phyloP scores from a whole-genome alignment of 2,888 invertebrate genomes.

The Muscina levida region DNA sequence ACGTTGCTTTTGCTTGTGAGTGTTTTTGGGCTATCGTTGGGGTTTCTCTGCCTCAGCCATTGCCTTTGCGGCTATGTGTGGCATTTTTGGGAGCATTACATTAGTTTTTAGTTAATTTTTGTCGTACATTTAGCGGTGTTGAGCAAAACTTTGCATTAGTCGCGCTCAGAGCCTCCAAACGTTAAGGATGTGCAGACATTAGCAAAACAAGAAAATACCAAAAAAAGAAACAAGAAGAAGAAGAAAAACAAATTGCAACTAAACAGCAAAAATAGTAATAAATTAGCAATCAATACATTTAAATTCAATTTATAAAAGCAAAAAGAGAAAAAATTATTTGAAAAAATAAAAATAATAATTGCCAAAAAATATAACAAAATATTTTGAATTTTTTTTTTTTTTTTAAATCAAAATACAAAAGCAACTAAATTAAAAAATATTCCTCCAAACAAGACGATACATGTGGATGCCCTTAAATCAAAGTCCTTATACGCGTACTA shows the following conservation, averaged over 20 bases:
- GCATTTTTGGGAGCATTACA: constrained; percentile 68
- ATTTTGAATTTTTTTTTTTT: too few species aligned
- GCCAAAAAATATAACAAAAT: too few species aligned
- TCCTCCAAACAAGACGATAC: too few species aligned
- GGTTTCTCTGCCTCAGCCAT: constrained; percentile 39
- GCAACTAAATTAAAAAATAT: constrained; percentile 11
- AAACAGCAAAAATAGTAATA: background rate
- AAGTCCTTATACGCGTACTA: too few species aligned
- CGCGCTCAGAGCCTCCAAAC: constrained; percentile 75
- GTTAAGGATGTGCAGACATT: constrained; percentile 67
- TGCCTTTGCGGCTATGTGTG: constrained; percentile 40
- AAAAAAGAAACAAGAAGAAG: constrained; percentile 23
- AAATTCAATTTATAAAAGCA: background rate
- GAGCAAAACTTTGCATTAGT: constrained; percentile 73
- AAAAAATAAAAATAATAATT: constrained; percentile 18
- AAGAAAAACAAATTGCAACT: background rate
- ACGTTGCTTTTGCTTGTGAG: background rate
- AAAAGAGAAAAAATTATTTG: constrained; percentile 28
- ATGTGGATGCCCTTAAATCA: too few species aligned
- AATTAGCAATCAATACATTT: constrained; percentile 26
- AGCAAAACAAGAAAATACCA: constrained; percentile 29
- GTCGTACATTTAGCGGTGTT: constrained; percentile 70
- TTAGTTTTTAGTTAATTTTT: constrained; percentile 67
- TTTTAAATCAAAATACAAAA: too few species aligned
- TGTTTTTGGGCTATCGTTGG: background rate